Conservation (phyloP, 1,140 invertebrate genomes). For the Hyphantria cunea region DNA sequence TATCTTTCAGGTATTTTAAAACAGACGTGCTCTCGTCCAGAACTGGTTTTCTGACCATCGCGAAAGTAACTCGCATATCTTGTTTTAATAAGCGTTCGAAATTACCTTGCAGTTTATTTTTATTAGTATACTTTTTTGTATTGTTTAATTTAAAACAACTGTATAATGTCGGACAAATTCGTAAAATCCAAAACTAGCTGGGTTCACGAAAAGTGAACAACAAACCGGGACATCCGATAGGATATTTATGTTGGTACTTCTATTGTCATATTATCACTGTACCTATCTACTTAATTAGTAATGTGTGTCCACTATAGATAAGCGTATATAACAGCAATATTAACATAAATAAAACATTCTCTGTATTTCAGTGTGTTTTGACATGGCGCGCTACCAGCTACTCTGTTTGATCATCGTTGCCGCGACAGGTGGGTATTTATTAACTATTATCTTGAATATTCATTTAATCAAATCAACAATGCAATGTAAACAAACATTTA, state of each 20-base stretch:
- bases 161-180: not conserved
- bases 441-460: not conserved
- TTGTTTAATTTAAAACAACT: not conserved
- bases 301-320: constrained; percentile 19
- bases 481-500: not conserved
- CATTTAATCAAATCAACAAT: not conserved
- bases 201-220: not conserved
- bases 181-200: not conserved
- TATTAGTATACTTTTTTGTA: not conserved
- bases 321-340: constrained; percentile 16
- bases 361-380: constrained; percentile 20
- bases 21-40: constrained; percentile 12
- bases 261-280: constrained; percentile 13
- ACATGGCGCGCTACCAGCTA: constrained; percentile 25
- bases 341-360: constrained; percentile 24
- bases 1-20: constrained; percentile 53
- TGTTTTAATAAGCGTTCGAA: constrained; percentile 14
- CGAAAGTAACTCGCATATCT: constrained; percentile 37
- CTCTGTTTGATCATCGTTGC: constrained; percentile 20
- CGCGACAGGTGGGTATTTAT: constrained; percentile 9
- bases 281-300: constrained; percentile 12
- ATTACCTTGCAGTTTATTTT: constrained; percentile 1
- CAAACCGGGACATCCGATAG: not conserved
- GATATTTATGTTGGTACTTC: not conserved
- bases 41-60: constrained; percentile 48